Evolutionary conservation across 2,888 invertebrate species (phyloP).

Genomic region (Hofmannophila pseudospretella): DNA sequence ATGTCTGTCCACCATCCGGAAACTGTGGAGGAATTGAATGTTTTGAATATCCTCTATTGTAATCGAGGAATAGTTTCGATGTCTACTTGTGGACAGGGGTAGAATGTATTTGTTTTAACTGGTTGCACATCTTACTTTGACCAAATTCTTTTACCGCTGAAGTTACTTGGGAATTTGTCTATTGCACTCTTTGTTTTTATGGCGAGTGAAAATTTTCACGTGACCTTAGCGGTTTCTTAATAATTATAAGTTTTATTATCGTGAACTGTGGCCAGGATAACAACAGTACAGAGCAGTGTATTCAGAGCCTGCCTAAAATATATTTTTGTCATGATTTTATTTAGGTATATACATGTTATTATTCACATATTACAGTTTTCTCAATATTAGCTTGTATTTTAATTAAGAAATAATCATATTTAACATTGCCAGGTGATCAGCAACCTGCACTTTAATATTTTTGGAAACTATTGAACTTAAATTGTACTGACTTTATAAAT

Average conservation of each 20-base stretch:
- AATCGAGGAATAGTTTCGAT: slow-evolving; percentile 29
- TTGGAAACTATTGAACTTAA: slow-evolving; percentile 80
- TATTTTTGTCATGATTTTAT: slow-evolving; percentile 79
- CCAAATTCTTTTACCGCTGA: slow-evolving; percentile 60
- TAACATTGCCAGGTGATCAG: slow-evolving; percentile 79
- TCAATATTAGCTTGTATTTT: slow-evolving; percentile 80
- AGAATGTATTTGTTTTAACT: slow-evolving; percentile 46
- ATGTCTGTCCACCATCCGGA: slow-evolving; percentile 47
- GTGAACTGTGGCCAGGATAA: slow-evolving; percentile 75
- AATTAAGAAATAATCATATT: slow-evolving; percentile 80
- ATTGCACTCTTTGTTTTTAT: slow-evolving; percentile 47
- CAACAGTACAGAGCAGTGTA: slow-evolving; percentile 73
- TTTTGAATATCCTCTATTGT: slow-evolving; percentile 35
- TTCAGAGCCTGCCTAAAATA: slow-evolving; percentile 77
- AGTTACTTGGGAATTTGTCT: slow-evolving; percentile 61
- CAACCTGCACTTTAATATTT: slow-evolving; percentile 80
- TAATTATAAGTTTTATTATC: slow-evolving; percentile 70
- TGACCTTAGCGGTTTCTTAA: slow-evolving; percentile 58
- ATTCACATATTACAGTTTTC: slow-evolving; percentile 79
- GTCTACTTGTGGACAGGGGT: slow-evolving; percentile 47
- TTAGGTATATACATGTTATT: slow-evolving; percentile 78
- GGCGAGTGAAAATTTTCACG: slow-evolving; percentile 57
- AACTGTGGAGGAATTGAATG: slow-evolving; percentile 53
- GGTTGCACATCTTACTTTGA: slow-evolving; percentile 74
- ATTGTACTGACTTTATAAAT: slow-evolving; percentile 80